These are phyloP conservation scores for Eristalinus sepulchralis DNA, from an alignment of 2,888 invertebrate species.

Conservation along the genomic window DNA sequence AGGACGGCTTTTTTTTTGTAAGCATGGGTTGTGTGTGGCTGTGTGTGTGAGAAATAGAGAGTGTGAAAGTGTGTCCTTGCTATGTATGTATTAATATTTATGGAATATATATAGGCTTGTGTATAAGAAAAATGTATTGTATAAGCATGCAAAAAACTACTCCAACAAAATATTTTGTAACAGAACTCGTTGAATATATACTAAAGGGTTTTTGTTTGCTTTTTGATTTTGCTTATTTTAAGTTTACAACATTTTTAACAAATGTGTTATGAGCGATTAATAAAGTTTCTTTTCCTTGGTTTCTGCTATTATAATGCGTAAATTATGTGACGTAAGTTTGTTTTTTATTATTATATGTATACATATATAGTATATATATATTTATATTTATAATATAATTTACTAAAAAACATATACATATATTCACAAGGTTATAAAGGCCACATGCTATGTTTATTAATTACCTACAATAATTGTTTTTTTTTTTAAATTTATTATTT, in stretches of 20 bases:
- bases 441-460: constrained; percentile 24
- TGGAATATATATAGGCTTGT: background rate
- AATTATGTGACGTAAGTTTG: background rate
- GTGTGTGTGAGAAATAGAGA: too few species aligned
- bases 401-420: constrained; percentile 23
- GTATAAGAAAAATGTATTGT: background rate
- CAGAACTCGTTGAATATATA: background rate
- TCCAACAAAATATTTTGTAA: background rate
- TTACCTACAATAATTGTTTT: background rate
- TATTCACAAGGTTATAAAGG: constrained; percentile 29
- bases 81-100: too few species aligned
- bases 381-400: constrained; percentile 15
- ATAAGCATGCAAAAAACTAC: constrained; percentile 7
- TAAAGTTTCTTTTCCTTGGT: background rate
- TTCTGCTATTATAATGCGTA: background rate
- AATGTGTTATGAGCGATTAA: too few species aligned
- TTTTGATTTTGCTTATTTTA: background rate
- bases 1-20: too few species aligned
- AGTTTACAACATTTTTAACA: background rate
- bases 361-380: background rate
- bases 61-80: too few species aligned
- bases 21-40: too few species aligned
- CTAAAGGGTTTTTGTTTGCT: background rate
- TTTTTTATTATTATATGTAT: background rate
- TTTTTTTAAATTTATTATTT: background rate